phyloP scores from a whole-genome alignment of 2,888 invertebrate species.

The Lithosia quadra region DNA sequence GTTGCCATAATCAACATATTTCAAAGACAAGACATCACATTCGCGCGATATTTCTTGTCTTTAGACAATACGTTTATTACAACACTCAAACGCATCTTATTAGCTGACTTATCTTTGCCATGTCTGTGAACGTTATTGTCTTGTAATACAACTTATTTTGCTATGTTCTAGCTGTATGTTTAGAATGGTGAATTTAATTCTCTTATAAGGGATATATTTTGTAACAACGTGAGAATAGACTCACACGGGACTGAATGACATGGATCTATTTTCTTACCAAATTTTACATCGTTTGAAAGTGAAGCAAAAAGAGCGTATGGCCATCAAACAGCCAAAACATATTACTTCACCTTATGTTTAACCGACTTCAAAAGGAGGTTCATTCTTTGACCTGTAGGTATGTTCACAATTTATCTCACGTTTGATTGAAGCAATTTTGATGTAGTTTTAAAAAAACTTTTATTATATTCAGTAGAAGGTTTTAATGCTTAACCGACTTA shows the following conservation, averaged over 20 bases:
- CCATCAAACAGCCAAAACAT: background rate
- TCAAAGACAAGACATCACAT: conserved; percentile 13
- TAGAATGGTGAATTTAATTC: conserved; percentile 6
- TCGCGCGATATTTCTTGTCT: conserved; percentile 23
- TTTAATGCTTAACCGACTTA: no score
- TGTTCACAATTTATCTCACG: no score
- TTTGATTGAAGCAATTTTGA: no score
- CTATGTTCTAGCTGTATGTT: background rate
- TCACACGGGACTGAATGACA: conserved; percentile 1
- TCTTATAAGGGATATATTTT: conserved; percentile 19
- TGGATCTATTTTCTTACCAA: background rate
- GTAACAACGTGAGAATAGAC: conserved; percentile 25
- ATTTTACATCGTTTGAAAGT: background rate
- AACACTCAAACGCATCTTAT: conserved; percentile 22
- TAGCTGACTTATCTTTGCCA: conserved; percentile 7
- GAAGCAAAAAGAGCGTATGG: background rate
- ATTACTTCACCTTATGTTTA: no score
- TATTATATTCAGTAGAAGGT: no score
- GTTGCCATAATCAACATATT: conserved; percentile 18
- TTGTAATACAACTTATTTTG: conserved; percentile 1
- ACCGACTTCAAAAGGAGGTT: no score
- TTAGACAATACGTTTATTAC: conserved; percentile 28
- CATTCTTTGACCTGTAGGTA: no score
- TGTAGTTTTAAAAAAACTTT: no score
- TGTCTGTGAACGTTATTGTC: background rate